Evolutionary conservation across 2,113 vertebrate genomes (phyloP).

Genomic region (Mystacornis crossleyi): DNA sequence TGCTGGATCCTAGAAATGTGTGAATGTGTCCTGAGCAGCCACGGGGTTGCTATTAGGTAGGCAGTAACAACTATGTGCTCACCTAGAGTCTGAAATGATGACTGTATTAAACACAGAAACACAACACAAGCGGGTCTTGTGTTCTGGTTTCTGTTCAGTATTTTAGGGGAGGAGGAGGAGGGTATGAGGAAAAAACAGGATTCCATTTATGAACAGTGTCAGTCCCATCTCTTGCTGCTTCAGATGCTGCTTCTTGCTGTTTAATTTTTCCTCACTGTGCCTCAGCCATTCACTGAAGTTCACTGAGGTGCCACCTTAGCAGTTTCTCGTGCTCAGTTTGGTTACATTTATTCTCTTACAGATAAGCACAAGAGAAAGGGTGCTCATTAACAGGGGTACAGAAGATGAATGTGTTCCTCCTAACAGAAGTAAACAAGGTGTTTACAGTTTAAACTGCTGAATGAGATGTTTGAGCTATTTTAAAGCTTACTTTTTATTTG

Average conservation of each 20-base stretch:
- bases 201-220: slow-evolving; percentile 61
- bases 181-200: not conserved
- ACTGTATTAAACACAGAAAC: slow-evolving; percentile 63
- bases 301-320: slow-evolving; percentile 8
- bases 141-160: slow-evolving; percentile 75
- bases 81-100: slow-evolving; percentile 29
- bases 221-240: slow-evolving; percentile 35
- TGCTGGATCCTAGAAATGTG: not conserved
- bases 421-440: slow-evolving; percentile 74
- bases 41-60: not conserved
- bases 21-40: not conserved
- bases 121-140: slow-evolving; percentile 79
- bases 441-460: slow-evolving; percentile 89
- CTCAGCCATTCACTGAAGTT: not conserved
- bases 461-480: slow-evolving; percentile 82
- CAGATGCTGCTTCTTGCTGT: slow-evolving; percentile 47
- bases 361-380: slow-evolving; percentile 74
- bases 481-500: slow-evolving; percentile 85
- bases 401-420: slow-evolving; percentile 62
- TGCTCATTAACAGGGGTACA: slow-evolving; percentile 73
- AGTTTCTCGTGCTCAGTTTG: slow-evolving; percentile 35
- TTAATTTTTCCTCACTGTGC: not conserved
- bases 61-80: not conserved
- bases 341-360: slow-evolving; percentile 39
- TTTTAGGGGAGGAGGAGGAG: slow-evolving; percentile 55